Evolutionary conservation across 2,888 invertebrate species (phyloP).

Genomic region (Rhagium mordax): DNA sequence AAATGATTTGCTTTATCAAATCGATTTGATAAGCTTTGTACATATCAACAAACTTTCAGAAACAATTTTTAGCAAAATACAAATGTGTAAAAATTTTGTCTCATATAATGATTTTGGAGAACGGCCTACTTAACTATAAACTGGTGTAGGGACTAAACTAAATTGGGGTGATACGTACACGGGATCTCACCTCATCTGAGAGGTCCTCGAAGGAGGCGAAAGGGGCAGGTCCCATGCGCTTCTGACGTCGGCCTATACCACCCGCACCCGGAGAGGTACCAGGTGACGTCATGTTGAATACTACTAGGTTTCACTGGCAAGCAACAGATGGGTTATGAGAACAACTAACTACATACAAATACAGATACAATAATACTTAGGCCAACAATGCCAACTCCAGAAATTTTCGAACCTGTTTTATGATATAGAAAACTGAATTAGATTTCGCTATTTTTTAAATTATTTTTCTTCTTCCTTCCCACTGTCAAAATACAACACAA

Average conservation of each 20-base stretch:
- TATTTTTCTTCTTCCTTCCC: no score
- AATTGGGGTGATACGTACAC: constrained; percentile 74
- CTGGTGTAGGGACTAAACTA: constrained; percentile 59
- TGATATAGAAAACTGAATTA: no score
- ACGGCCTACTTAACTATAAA: neutral
- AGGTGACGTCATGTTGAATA: constrained; percentile 62
- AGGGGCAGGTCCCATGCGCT: constrained; percentile 93
- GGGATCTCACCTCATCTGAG: constrained; percentile 84
- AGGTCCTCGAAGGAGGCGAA: constrained; percentile 95
- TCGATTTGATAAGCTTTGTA: no score
- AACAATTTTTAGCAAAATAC: no score
- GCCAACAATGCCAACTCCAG: neutral
- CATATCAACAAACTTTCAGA: no score
- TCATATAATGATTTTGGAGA: neutral
- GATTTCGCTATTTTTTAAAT: no score
- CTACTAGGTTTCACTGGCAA: constrained; percentile 62
- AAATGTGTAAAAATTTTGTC: no score
- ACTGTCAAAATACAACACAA: no score
- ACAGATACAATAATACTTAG: constrained; percentile 7
- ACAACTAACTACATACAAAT: constrained; percentile 32
- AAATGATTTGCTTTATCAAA: no score
- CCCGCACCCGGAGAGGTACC: constrained; percentile 59
- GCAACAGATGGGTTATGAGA: constrained; percentile 51
- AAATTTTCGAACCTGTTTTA: neutral
- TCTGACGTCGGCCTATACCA: constrained; percentile 71